These are phyloP conservation scores for Brenthis daphne DNA, from an alignment of 2,888 invertebrate species.

Conservation along the genomic window DNA sequence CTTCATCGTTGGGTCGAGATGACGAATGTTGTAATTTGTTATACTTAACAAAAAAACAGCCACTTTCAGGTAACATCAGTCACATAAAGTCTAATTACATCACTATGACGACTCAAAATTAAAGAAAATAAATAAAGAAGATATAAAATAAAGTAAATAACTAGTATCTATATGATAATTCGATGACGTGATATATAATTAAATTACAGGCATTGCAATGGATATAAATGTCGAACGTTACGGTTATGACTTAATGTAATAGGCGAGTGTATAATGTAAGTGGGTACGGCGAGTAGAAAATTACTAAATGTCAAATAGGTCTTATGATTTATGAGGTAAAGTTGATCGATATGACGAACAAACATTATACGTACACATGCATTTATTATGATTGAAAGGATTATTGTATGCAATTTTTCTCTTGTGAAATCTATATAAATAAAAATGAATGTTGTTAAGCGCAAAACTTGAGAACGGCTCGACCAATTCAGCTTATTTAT, in stretches of 20 bases:
- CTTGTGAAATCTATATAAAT: too few relatives aligned
- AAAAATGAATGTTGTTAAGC: too few relatives aligned
- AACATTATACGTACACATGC: not conserved
- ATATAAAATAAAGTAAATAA: not conserved
- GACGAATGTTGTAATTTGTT: too few relatives aligned
- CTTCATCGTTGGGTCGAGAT: too few relatives aligned
- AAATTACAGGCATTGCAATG: conserved; percentile 14
- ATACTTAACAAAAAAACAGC: too few relatives aligned
- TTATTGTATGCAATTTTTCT: too few relatives aligned
- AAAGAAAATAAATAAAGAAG: not conserved
- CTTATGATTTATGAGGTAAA: conserved; percentile 7
- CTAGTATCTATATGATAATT: not conserved
- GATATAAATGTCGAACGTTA: conserved; percentile 27
- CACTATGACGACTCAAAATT: not conserved
- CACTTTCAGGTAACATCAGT: too few relatives aligned
- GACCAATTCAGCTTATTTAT: too few relatives aligned
- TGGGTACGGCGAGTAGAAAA: conserved; percentile 10
- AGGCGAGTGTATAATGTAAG: conserved; percentile 4
- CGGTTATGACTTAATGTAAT: conserved; percentile 25
- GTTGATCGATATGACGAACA: not conserved
- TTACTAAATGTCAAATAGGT: conserved; percentile 7
- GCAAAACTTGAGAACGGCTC: too few relatives aligned
- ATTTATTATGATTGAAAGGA: too few relatives aligned
- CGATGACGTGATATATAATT: conserved; percentile 22
- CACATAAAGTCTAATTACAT: too few relatives aligned